Percentiles rank a stretch among this genome's conserved stretches.
Evolutionary conservation across 2,888 invertebrate species (phyloP).

Genomic region (Eilema sororculum): DNA sequence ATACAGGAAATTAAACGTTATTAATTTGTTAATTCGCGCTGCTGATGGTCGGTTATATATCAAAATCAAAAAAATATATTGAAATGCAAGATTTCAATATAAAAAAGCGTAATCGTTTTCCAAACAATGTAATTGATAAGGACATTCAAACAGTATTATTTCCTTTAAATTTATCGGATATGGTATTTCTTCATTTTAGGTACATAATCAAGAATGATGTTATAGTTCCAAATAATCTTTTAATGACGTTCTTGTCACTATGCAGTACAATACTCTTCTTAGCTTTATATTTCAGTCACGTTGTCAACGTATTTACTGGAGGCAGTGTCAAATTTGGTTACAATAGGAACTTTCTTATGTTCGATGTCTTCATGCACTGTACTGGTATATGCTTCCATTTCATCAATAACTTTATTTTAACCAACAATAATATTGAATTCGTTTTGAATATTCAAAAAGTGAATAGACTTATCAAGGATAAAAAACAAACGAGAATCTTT

Average conservation of each 20-base stretch:
- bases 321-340: neutral
- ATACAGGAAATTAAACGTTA: neutral
- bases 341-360: neutral
- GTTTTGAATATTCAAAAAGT: neutral
- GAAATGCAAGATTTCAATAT: neutral
- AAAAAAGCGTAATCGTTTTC: neutral
- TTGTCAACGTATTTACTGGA: neutral
- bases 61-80: neutral
- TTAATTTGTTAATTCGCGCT: neutral
- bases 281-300: neutral
- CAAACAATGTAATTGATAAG: neutral
- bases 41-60: neutral
- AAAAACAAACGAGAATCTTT: neutral
- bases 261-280: neutral
- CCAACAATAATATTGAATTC: neutral
- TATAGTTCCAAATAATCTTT: neutral
- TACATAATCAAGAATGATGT: conserved; percentile 2
- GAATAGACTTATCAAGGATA: neutral
- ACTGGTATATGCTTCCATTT: neutral
- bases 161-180: conserved; percentile 11
- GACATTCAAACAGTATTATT: conserved; percentile 4
- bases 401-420: neutral
- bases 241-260: neutral
- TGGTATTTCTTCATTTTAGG: neutral
- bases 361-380: neutral